A percentile compares a stretch with the other conserved stretches of the same genome.
Conservation (phyloP, 2,888 invertebrate species). For the Brenthis ino region DNA sequence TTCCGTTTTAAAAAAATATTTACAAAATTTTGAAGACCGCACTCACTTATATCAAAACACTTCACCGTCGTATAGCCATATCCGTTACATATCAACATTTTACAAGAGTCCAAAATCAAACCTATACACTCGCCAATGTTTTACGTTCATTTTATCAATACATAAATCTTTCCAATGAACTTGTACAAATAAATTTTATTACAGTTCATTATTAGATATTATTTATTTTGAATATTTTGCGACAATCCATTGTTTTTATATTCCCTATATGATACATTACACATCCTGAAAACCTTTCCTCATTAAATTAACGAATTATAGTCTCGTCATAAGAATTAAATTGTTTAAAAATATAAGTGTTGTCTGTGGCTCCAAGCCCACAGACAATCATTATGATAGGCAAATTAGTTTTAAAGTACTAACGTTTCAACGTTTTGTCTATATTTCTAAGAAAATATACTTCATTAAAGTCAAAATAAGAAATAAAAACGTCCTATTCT, state of each 20-base stretch:
- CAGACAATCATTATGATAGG: conserved; percentile 1
- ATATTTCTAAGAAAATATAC: conserved; percentile 1
- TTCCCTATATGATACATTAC: conserved; percentile 2
- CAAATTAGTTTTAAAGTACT: conserved; percentile 1
- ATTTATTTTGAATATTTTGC: conserved; percentile 12
- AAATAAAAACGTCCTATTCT: background rate
- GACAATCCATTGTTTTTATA: background rate
- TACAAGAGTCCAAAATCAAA: background rate
- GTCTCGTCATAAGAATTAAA: conserved; percentile 18
- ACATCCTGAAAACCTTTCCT: background rate
- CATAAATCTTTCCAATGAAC: background rate
- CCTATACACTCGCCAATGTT: no score
- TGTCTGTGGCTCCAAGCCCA: background rate
- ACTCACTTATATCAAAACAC: conserved; percentile 7
- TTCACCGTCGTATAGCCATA: conserved; percentile 8
- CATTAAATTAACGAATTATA: conserved; percentile 16
- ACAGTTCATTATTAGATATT: conserved; percentile 11
- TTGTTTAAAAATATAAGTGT: conserved; percentile 9
- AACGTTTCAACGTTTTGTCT: background rate
- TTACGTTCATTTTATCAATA: no score
- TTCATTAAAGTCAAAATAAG: background rate
- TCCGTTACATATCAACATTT: background rate
- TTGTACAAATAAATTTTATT: conserved; percentile 11
- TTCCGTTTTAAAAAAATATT: conserved; percentile 63
- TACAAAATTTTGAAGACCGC: conserved; percentile 54